A percentile compares a stretch with the other conserved stretches of the same genome.
Conservation (phyloP, 2,888 invertebrate genomes). For the Meiosimyza decipiens region DNA sequence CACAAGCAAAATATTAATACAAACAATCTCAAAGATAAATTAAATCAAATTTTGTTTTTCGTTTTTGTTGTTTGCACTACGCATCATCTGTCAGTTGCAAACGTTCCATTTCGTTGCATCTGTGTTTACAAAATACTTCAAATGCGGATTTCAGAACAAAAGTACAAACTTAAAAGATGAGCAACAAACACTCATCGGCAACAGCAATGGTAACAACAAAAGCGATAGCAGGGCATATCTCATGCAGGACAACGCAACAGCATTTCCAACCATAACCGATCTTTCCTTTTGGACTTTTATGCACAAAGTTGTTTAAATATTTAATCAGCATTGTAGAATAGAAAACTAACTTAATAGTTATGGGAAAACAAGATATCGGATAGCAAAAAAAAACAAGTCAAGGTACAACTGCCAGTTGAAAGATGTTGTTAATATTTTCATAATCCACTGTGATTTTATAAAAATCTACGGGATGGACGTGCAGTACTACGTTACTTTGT, state of each 20-base stretch:
- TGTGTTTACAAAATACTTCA: conserved; percentile 40
- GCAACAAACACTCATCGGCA: conserved; percentile 1
- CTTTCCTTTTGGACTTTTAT: conserved; percentile 3
- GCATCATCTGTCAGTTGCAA: conserved; percentile 39
- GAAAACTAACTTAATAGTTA: neutral
- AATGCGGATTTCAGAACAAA: conserved; percentile 32
- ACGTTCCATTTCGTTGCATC: conserved; percentile 39
- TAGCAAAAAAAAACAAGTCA: too few species aligned
- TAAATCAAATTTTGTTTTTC: too few species aligned
- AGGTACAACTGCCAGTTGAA: too few species aligned
- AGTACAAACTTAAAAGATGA: conserved; percentile 15
- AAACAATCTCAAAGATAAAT: too few species aligned
- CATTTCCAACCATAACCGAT: conserved; percentile 34
- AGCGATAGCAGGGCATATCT: neutral
- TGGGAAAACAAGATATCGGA: too few species aligned
- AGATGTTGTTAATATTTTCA: too few species aligned
- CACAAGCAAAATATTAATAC: too few species aligned
- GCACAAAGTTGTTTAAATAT: conserved; percentile 21
- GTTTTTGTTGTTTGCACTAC: conserved; percentile 30
- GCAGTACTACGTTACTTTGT: too few species aligned
- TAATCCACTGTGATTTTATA: too few species aligned
- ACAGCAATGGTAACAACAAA: conserved; percentile 25
- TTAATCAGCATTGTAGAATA: conserved; percentile 4
- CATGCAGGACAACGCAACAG: neutral
- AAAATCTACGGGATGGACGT: too few species aligned